Evolutionary conservation across 2,113 vertebrate species (phyloP).

Genomic region (Coturnix japonica): DNA sequence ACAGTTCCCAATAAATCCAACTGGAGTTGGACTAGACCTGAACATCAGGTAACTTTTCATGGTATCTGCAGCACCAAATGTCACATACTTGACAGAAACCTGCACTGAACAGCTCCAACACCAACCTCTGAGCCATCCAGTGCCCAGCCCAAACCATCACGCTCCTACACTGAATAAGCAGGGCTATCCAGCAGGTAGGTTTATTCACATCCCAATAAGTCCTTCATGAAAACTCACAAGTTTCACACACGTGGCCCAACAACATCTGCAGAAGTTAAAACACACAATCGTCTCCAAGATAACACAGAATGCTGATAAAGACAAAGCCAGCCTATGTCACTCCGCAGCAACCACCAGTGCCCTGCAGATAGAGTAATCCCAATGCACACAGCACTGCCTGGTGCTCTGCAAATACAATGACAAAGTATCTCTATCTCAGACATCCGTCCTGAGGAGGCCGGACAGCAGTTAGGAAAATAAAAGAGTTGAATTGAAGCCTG

Average conservation of each 20-base stretch:
- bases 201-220: background rate
- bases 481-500: slow-evolving; percentile 30
- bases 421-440: background rate
- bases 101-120: background rate
- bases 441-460: background rate
- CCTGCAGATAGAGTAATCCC: background rate
- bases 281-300: background rate
- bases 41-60: background rate
- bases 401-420: background rate
- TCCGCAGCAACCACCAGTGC: background rate
- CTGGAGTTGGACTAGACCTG: background rate
- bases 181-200: background rate
- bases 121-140: background rate
- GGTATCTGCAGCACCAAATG: background rate
- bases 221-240: background rate
- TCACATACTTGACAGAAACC: background rate
- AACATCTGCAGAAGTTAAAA: background rate
- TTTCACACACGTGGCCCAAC: background rate
- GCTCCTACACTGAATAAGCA: fast-evolving
- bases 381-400: background rate
- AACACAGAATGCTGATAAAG: background rate
- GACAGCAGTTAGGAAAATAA: slow-evolving; percentile 13
- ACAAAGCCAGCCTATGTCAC: background rate
- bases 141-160: background rate
- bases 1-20: background rate